Conservation (phyloP, 2,888 invertebrate genomes). For the Diarsia mendica region DNA sequence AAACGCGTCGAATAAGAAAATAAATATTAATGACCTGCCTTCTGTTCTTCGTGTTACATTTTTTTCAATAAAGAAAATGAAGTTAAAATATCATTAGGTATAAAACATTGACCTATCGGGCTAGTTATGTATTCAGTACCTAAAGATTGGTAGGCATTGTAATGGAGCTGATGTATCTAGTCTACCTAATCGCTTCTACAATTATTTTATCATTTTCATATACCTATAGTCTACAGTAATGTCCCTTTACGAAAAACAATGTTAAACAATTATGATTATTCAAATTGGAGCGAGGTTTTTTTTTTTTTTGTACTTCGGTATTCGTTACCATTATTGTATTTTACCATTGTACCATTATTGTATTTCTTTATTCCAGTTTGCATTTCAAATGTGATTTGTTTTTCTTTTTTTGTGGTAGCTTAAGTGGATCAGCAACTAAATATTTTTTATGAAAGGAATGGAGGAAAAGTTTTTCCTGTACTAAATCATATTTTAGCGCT, state of each 20-base stretch:
- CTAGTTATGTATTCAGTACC: slow-evolving; percentile 16
- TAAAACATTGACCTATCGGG: neutral
- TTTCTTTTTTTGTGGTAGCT: slow-evolving; percentile 23
- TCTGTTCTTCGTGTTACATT: neutral
- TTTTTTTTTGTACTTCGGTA: slow-evolving; percentile 11
- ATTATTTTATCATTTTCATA: slow-evolving; percentile 15
- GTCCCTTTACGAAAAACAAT: neutral
- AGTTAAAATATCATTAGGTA: neutral
- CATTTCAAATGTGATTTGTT: slow-evolving; percentile 18
- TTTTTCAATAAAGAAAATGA: slow-evolving; percentile 14
- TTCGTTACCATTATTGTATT: neutral
- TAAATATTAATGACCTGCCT: slow-evolving; percentile 27
- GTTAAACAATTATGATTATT: slow-evolving; percentile 14
- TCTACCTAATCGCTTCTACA: slow-evolving; percentile 18
- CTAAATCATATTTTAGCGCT: slow-evolving; percentile 35
- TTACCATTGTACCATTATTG: slow-evolving; percentile 1
- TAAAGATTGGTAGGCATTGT: slow-evolving; percentile 2
- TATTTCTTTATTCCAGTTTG: slow-evolving; percentile 9
- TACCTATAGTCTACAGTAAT: neutral
- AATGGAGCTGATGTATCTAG: slow-evolving; percentile 20
- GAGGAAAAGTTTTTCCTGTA: slow-evolving; percentile 19
- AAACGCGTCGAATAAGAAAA: slow-evolving; percentile 8
- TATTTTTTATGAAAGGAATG: slow-evolving; percentile 13
- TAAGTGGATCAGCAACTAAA: slow-evolving; percentile 10
- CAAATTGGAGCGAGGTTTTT: neutral